Conservation (phyloP, 2,113 vertebrate species). For the Mus spicilegus region DNA sequence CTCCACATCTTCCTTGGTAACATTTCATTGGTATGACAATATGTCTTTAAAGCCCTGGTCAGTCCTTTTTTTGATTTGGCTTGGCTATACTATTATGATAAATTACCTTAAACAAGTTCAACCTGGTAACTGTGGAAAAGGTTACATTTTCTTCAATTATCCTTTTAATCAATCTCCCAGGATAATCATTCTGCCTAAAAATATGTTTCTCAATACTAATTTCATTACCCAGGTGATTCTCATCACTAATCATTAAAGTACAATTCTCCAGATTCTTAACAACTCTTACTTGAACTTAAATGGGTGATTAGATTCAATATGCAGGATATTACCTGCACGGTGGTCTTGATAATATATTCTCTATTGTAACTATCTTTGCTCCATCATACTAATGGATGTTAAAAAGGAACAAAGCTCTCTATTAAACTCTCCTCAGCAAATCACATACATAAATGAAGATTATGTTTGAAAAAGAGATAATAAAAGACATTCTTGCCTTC, state of each 20-base stretch:
- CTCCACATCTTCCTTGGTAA: constrained; percentile 30
- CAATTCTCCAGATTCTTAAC: constrained; percentile 89
- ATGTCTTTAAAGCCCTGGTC: constrained; percentile 82
- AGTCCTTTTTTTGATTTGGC: constrained; percentile 81
- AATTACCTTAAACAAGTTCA: constrained; percentile 89
- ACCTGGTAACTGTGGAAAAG: constrained; percentile 87
- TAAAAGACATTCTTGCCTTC: constrained; percentile 61
- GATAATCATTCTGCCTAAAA: constrained; percentile 90
- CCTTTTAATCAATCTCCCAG: constrained; percentile 89
- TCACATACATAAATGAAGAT: constrained; percentile 85
- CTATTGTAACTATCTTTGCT: constrained; percentile 84
- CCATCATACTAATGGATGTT: constrained; percentile 86
- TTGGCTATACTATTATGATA: constrained; percentile 85
- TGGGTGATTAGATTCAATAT: constrained; percentile 91
- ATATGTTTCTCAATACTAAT: constrained; percentile 91
- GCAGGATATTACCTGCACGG: constrained; percentile 89
- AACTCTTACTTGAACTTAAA: constrained; percentile 91
- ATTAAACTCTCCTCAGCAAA: constrained; percentile 86
- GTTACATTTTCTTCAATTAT: constrained; percentile 91
- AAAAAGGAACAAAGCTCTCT: constrained; percentile 83
- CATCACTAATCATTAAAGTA: constrained; percentile 89
- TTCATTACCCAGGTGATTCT: constrained; percentile 92
- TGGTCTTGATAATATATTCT: constrained; percentile 88
- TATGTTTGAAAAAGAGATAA: constrained; percentile 71
- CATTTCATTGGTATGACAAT: constrained; percentile 64